Evolutionary conservation across 2,113 vertebrate genomes (phyloP).

Genomic region (Carassius gibelio): DNA sequence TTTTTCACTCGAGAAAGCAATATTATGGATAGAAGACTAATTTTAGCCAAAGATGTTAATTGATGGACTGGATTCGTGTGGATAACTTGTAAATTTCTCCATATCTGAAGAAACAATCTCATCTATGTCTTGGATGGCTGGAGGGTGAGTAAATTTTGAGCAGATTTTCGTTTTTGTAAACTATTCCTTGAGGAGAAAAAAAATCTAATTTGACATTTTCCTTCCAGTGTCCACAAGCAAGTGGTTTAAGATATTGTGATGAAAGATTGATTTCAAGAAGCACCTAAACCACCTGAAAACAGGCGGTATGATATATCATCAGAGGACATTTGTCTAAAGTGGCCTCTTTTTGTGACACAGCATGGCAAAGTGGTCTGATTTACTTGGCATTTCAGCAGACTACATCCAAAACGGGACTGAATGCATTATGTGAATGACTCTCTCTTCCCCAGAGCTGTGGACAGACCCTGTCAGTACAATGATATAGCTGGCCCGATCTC

Average conservation of each 20-base stretch:
- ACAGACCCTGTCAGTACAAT: conserved; percentile 37
- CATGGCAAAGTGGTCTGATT: conserved; percentile 3
- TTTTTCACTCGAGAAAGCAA: too few species aligned
- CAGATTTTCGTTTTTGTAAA: not conserved
- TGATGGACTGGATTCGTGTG: not conserved
- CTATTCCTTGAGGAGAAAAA: not conserved
- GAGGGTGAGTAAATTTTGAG: too few species aligned
- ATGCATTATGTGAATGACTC: conserved; percentile 16
- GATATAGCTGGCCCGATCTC: conserved; percentile 35
- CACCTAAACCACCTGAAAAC: not conserved
- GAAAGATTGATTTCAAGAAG: not conserved
- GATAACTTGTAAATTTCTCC: not conserved
- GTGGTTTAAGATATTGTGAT: not conserved
- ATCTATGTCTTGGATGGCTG: not conserved
- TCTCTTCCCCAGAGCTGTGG: conserved; percentile 29
- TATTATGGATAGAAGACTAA: too few species aligned
- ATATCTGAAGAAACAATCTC: not conserved
- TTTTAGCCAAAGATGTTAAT: too few species aligned
- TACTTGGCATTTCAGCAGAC: conserved; percentile 16
- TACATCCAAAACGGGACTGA: conserved; percentile 28
- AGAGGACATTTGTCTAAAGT: not conserved
- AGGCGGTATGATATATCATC: conserved; percentile 2
- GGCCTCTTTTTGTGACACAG: conserved; percentile 7
- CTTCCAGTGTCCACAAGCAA: not conserved
- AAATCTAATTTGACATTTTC: not conserved